Evolutionary conservation across 2,797 vertebrate species (phyloP).

Genomic region (Sebastiscus tertius): DNA sequence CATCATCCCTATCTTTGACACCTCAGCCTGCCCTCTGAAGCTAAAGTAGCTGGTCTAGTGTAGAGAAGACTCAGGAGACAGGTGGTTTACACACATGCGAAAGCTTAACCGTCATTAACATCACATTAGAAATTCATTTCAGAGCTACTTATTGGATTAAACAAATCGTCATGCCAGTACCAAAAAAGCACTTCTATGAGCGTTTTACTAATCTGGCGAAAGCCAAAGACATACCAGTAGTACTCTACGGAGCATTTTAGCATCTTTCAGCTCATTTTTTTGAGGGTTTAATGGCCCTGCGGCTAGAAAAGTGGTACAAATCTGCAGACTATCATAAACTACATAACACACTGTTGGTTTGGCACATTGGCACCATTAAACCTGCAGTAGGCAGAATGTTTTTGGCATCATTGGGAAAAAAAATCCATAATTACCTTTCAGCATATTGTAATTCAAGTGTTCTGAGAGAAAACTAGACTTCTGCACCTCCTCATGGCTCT

Average conservation of each 20-base stretch:
- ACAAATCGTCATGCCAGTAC: neutral
- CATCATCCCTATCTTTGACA: slow-evolving; percentile 47
- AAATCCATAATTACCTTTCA: too few species aligned
- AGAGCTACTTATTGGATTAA: neutral
- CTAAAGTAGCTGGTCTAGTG: neutral
- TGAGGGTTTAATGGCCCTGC: neutral
- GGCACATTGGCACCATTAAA: too few species aligned
- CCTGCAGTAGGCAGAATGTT: too few species aligned
- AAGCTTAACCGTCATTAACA: neutral
- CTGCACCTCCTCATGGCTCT: too few species aligned
- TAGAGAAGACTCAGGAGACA: neutral
- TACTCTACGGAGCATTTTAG: neutral
- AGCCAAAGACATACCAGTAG: neutral
- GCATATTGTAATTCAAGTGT: too few species aligned
- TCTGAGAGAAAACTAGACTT: too few species aligned
- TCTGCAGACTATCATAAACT: too few species aligned
- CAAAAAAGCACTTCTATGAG: neutral
- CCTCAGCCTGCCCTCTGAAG: slow-evolving; percentile 12
- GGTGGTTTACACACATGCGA: neutral
- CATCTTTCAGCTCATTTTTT: neutral
- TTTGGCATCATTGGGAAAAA: too few species aligned
- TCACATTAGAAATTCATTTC: neutral
- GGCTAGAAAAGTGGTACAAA: neutral
- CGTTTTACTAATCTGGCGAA: neutral
- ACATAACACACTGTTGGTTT: neutral